Percentiles rank a stretch among this genome's conserved stretches.
These are phyloP conservation scores for Buphagus erythrorhynchus DNA, from an alignment of 2,797 vertebrate genomes.

Conservation along the genomic window DNA sequence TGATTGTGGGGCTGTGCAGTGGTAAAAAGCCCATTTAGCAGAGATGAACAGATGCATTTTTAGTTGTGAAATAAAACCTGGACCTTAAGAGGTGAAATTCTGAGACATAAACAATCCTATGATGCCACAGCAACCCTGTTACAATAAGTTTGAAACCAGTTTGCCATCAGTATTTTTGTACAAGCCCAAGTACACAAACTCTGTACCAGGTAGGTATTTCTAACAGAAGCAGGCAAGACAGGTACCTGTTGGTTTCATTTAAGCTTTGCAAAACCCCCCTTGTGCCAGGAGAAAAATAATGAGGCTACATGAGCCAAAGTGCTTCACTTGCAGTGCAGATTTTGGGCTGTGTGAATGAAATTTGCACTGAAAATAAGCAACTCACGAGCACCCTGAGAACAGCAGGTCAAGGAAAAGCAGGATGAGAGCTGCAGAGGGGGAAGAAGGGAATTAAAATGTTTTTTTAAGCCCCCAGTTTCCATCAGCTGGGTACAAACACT, in stretches of 20 bases:
- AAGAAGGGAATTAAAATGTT: background rate
- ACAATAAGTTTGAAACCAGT: background rate
- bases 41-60: background rate
- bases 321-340: background rate
- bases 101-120: background rate
- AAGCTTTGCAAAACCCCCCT: background rate
- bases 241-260: slow-evolving; percentile 41
- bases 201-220: background rate
- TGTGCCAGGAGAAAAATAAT: slow-evolving; percentile 34
- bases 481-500: background rate
- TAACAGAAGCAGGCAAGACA: background rate
- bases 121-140: background rate
- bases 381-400: background rate
- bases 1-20: background rate
- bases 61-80: background rate
- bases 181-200: background rate
- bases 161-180: background rate
- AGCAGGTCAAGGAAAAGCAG: background rate
- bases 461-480: background rate
- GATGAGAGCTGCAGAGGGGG: fast-evolving
- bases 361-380: background rate
- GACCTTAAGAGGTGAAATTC: background rate
- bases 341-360: background rate
- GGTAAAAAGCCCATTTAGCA: background rate
- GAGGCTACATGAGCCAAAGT: background rate